Percentiles rank a stretch among this genome's conserved stretches.
phyloP scores from a whole-genome alignment of 2,113 vertebrate species.

The Carettochelys insculpta region DNA sequence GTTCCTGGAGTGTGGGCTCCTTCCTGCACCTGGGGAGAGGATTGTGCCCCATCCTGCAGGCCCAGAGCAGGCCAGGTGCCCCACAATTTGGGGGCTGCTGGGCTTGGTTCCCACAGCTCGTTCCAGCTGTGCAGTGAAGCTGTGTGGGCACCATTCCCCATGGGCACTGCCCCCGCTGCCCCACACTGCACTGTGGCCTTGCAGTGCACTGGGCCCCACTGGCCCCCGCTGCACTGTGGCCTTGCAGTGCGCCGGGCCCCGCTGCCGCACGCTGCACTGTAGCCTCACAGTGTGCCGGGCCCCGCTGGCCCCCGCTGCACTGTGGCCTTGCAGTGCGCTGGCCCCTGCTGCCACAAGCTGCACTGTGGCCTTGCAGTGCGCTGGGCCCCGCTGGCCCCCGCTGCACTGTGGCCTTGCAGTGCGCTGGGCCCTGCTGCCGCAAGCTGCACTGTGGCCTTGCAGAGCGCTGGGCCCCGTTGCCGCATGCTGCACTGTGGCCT shows the following conservation, averaged over 20 bases:
- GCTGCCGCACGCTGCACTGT: too few species aligned
- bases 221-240: neutral
- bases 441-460: too few species aligned
- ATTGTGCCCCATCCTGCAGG: neutral
- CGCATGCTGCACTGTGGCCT: neutral
- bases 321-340: too few species aligned
- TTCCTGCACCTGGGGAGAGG: neutral
- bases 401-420: neutral
- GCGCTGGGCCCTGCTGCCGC: neutral
- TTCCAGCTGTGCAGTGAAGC: neutral
- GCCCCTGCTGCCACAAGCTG: neutral
- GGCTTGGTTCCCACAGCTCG: neutral
- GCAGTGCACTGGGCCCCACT: too few species aligned
- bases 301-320: neutral
- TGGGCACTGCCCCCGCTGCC: neutral
- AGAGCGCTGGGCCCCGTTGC: too few species aligned
- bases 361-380: too few species aligned
- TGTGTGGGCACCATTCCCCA: neutral
- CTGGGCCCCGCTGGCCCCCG: too few species aligned
- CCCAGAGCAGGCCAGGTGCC: neutral
- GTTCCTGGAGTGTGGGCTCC: too few species aligned
- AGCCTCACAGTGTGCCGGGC: too few species aligned
- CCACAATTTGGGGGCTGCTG: neutral
- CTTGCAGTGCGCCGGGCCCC: neutral
- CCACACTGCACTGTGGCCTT: neutral